phyloP scores from a whole-genome alignment of 2,888 invertebrate genomes.

The Apantesis nais region DNA sequence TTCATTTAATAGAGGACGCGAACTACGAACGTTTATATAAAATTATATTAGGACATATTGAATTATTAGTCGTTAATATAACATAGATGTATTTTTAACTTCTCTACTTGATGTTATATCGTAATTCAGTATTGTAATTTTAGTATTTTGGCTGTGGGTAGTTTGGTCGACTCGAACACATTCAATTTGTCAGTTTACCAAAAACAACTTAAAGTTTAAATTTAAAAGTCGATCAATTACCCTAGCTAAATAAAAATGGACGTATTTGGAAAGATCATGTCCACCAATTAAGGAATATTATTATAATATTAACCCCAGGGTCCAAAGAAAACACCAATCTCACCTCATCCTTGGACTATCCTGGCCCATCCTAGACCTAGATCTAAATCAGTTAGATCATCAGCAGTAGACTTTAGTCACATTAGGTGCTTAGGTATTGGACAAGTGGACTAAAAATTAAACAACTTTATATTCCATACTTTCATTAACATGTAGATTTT shows the following conservation, averaged over 20 bases:
- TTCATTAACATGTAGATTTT: conserved; percentile 28
- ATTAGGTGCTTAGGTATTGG: conserved; percentile 31
- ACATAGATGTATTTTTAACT: conserved; percentile 62
- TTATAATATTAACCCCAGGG: conserved; percentile 71
- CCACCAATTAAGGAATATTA: conserved; percentile 48
- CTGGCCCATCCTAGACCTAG: conserved; percentile 67
- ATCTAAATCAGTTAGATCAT: conserved; percentile 41
- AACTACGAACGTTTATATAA: conserved; percentile 59
- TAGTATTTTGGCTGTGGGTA: conserved; percentile 29
- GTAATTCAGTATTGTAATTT: conserved; percentile 60
- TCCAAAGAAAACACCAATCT: conserved; percentile 82
- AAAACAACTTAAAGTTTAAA: neutral
- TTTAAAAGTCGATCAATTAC: conserved; percentile 30
- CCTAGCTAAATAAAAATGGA: conserved; percentile 24
- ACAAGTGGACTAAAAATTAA: conserved; percentile 25
- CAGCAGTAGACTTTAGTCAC: conserved; percentile 70
- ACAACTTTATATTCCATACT: conserved; percentile 2
- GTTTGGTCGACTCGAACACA: conserved; percentile 41
- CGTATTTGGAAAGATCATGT: conserved; percentile 38
- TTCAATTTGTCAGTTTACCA: neutral
- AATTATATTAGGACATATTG: conserved; percentile 57
- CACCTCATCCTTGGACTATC: conserved; percentile 76
- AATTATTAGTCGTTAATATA: conserved; percentile 60
- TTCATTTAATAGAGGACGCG: conserved; percentile 64
- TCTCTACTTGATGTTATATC: conserved; percentile 65